Evolutionary conservation across 2,113 vertebrate species (phyloP), one percentile per base, ranked within the genome.

Genomic region (Myrmecobius fasciatus): DNA sequence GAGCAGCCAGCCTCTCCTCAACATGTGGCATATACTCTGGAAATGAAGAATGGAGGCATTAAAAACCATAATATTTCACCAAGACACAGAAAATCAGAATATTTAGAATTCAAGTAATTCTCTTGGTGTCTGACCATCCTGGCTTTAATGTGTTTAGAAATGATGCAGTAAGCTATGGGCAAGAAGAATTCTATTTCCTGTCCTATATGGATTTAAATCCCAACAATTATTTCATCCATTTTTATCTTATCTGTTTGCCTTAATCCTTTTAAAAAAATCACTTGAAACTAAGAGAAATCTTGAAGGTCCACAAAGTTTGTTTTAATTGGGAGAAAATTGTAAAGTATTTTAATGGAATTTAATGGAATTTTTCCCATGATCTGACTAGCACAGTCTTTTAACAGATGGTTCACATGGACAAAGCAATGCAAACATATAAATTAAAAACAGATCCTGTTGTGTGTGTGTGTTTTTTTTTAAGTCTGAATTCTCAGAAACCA

Each of bases 271-370:
- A 53, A 92, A 90, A 90, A 95, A 91, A 94, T 92, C 12, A 49
- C 28, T 90, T 47, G 24, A 96, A 93, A 96, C 56, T 92, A 95
- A 96, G 89, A 96, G 36, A 94, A 97, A 53, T 93, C 92, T 91
- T 89, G 31, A 96, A 53, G 17, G 93, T 91, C n/a, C 91, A 94
- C 75, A 94, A 96, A 94, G 96, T 92, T 83, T 93, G 95, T 96
- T 93, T 96, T 97, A 97, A 98, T n/a, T 96, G 93, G 56, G 51
- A 96, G 93, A 97, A 98, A 97, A 90, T 90, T 97, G 91, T 94
- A 95, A 97, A 98, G 96, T 67, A 95, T 92, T 97, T 96, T 91
- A 96, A 97, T 49, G 97, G 93, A 93, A 96, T 97, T 97, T 97
- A 96, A 97, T 49, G 97, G 93, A 93, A 96, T 97, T 97, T 97